Conservation (phyloP, 2,888 invertebrate species). For the Torymus aiolomorphi region DNA sequence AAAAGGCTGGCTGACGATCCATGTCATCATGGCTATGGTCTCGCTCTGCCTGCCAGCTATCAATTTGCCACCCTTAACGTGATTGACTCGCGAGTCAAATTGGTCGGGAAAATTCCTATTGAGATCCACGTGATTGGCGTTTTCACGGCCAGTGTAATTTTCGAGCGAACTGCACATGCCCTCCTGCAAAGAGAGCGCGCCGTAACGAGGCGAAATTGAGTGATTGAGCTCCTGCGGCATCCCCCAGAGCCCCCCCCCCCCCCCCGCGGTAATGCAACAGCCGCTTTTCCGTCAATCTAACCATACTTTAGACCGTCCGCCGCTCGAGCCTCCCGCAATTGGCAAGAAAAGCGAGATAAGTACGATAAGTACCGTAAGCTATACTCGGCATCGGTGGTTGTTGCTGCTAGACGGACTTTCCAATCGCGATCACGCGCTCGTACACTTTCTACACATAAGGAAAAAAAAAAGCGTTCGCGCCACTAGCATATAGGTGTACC, state of each 20-base stretch:
- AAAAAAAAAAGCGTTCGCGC: not conserved
- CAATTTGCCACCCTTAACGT: conserved; percentile 76
- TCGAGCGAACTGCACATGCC: conserved; percentile 85
- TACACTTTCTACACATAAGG: conserved; percentile 18
- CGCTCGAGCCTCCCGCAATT: too few species aligned
- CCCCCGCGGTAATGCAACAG: not conserved
- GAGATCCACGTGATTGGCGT: conserved; percentile 88
- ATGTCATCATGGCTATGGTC: conserved; percentile 91
- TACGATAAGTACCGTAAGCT: too few species aligned
- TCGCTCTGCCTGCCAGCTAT: conserved; percentile 86
- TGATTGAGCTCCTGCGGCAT: too few species aligned
- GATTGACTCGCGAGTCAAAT: conserved; percentile 78
- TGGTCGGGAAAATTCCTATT: conserved; percentile 97
- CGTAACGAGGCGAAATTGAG: too few species aligned
- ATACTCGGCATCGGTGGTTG: too few species aligned
- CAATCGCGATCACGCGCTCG: too few species aligned
- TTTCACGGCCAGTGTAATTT: conserved; percentile 85
- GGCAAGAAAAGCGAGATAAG: too few species aligned
- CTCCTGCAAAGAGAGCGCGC: conserved; percentile 78
- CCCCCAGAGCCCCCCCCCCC: not conserved
- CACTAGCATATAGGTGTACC: conserved; percentile 10
- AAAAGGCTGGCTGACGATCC: conserved; percentile 91
- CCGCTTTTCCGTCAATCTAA: not conserved
- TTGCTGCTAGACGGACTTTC: too few species aligned
- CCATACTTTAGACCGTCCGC: not conserved